Evolutionary conservation across 2,888 invertebrate species (phyloP).

Genomic region (Protodeltote pygarga): DNA sequence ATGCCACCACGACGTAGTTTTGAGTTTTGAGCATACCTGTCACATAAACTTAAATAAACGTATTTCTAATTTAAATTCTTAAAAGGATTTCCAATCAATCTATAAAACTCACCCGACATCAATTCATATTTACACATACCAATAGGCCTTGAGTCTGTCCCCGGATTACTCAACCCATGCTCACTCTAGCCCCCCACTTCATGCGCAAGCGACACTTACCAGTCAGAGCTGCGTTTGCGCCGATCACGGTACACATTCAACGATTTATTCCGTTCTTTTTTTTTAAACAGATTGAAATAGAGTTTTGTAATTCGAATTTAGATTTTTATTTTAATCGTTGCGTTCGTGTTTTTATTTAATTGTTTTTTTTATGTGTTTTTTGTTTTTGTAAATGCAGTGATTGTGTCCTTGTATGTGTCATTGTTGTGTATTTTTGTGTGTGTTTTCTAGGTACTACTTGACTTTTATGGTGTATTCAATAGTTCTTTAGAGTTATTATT

Average conservation of each 20-base stretch:
- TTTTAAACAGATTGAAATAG: background rate
- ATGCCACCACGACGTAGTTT: too few relatives aligned
- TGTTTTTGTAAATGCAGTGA: conserved; percentile 6
- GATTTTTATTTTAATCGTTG: background rate
- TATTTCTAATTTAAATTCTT: too few relatives aligned
- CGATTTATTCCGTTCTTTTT: conserved; percentile 1
- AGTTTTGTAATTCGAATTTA: too few relatives aligned
- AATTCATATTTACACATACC: conserved; percentile 13
- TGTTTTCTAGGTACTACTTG: too few relatives aligned
- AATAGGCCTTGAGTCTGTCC: conserved; percentile 44
- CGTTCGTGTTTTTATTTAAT: background rate
- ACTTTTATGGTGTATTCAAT: too few relatives aligned
- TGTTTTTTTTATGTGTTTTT: conserved; percentile 14
- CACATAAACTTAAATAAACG: too few relatives aligned
- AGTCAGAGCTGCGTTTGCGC: conserved; percentile 33
- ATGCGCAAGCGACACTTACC: conserved; percentile 16
- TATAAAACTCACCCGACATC: conserved; percentile 10
- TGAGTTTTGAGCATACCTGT: too few relatives aligned
- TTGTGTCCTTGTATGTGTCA: background rate
- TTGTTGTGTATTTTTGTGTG: conserved; percentile 15
- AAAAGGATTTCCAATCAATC: background rate
- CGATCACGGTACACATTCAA: conserved; percentile 25
- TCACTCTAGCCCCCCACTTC: conserved; percentile 25
- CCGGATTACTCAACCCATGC: conserved; percentile 34
- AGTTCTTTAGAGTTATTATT: too few relatives aligned